Base-by-base conservation (phyloP, 2,113 vertebrate species). In the Strix uralensis region DNA sequence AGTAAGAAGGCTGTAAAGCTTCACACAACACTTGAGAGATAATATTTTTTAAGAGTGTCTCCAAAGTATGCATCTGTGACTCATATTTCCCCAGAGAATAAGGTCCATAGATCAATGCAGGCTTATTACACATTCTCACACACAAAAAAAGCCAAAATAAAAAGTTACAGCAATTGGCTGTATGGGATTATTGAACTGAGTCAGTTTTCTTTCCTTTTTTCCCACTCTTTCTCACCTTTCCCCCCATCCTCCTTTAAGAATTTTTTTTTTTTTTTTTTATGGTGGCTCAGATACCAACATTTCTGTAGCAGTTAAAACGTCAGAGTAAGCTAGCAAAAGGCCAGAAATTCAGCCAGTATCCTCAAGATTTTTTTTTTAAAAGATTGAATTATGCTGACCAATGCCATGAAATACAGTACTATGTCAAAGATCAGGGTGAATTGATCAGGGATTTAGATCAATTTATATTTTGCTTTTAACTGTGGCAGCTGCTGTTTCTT, bases 21-120 rank as follows among this genome's bases (percentile, higher is more conserved):
- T 98, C 98, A 98, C 95, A 92, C 93, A 97, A 97, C 98, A 97
- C 98, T 97, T 97, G 95, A 95, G 92, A 97, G 98, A 98, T 96
- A 97, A 96, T 98, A 97, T 97, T 97, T 98, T 97, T 97, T 95
- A 96, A 97, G 88, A 93, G 90, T 83, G 92, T 91, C 97, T 97
- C 93, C 77, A 89, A 97, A 97, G 85, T 87, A 98, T 97, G 96
- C 86, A 91, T 95, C 95, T 95, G 94, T 97, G 97, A 97, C 93
- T 97, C 97, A 97, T 94, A 98, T 97, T 97, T 97, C 98, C 96
- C 98, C 69, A 79, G 93, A 97, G 96, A 96, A 96, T 93, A 97
- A 96, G 79, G 86, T 94, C 96, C 95, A 97, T 97, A 96, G 96
- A 98, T 98, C 97, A 97, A 89, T 93, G 74, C 55, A 91, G 88